A percentile compares a stretch with the other conserved stretches of the same genome.
Evolutionary conservation across 2,888 invertebrate genomes (phyloP).

Genomic region (Apamea sordens): DNA sequence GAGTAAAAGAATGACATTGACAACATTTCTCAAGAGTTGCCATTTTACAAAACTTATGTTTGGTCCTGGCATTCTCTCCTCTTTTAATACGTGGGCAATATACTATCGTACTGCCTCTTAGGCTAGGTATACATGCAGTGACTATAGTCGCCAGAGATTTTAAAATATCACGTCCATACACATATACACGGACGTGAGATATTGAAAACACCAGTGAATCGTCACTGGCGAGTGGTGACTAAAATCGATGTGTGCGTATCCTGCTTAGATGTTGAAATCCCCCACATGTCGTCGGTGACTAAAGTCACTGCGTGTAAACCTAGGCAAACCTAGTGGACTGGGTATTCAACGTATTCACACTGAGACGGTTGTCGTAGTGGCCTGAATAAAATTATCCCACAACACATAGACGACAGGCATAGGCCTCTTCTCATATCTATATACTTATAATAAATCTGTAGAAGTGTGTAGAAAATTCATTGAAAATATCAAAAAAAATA

Average conservation of each 20-base stretch:
- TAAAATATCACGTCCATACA: not conserved
- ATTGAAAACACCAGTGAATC: not conserved
- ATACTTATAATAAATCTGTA: too few relatives aligned
- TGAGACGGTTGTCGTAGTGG: not conserved
- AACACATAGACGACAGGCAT: not conserved
- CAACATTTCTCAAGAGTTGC: slow-evolving; percentile 39
- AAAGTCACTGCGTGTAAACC: not conserved
- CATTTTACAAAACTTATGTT: slow-evolving; percentile 28
- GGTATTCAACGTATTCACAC: not conserved
- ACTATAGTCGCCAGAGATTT: not conserved
- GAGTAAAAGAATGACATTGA: slow-evolving; percentile 74
- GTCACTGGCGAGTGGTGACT: not conserved
- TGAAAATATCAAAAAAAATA: too few relatives aligned
- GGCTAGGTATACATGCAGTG: not conserved
- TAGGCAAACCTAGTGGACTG: not conserved
- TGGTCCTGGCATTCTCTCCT: slow-evolving; percentile 10
- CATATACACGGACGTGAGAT: not conserved
- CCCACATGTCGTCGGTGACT: not conserved
- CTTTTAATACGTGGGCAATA: not conserved
- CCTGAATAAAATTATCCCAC: not conserved
- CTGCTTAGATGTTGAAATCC: not conserved
- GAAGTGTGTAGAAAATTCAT: too few relatives aligned
- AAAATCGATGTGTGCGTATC: not conserved
- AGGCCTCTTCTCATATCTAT: not conserved
- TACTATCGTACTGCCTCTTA: not conserved